Evolutionary conservation across 1,140 invertebrate genomes (phyloP).

Genomic region (Pseudomyrmex flavicornis): DNA sequence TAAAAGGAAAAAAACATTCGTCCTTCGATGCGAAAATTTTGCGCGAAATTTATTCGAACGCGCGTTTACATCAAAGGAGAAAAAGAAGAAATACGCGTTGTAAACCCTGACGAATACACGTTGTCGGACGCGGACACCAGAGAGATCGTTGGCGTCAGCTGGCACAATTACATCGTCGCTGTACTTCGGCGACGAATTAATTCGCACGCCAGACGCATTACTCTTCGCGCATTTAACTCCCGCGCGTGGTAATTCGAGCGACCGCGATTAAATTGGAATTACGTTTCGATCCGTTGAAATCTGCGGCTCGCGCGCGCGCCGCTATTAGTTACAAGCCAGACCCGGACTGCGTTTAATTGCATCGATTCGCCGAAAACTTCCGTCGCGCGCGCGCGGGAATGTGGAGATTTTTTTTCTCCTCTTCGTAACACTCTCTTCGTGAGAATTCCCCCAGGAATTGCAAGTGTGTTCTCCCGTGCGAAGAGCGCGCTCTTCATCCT

Average conservation of each 20-base stretch:
- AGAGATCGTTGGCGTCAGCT: slow-evolving; percentile 37
- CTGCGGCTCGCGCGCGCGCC: not conserved
- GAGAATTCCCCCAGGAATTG: not conserved
- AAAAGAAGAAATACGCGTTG: not conserved
- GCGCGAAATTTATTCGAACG: no score
- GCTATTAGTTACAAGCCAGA: slow-evolving; percentile 41
- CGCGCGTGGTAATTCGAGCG: slow-evolving; percentile 20
- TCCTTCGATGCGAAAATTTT: no score
- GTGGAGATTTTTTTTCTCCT: not conserved
- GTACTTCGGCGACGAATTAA: slow-evolving; percentile 57
- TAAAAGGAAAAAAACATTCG: no score
- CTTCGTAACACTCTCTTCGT: not conserved
- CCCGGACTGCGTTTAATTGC: slow-evolving; percentile 20
- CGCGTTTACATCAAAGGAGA: not conserved
- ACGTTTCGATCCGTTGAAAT: slow-evolving; percentile 53
- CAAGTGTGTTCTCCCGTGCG: not conserved
- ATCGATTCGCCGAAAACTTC: slow-evolving; percentile 14
- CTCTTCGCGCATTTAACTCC: slow-evolving; percentile 55
- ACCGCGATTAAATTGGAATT: slow-evolving; percentile 67
- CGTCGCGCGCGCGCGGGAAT: not conserved
- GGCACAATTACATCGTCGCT: slow-evolving; percentile 49
- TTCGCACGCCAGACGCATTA: slow-evolving; percentile 60
- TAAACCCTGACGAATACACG: slow-evolving; percentile 8
- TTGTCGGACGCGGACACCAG: not conserved
- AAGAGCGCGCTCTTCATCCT: not conserved